phyloP scores from a whole-genome alignment of 2,888 invertebrate genomes.

The Meta bourneti region DNA sequence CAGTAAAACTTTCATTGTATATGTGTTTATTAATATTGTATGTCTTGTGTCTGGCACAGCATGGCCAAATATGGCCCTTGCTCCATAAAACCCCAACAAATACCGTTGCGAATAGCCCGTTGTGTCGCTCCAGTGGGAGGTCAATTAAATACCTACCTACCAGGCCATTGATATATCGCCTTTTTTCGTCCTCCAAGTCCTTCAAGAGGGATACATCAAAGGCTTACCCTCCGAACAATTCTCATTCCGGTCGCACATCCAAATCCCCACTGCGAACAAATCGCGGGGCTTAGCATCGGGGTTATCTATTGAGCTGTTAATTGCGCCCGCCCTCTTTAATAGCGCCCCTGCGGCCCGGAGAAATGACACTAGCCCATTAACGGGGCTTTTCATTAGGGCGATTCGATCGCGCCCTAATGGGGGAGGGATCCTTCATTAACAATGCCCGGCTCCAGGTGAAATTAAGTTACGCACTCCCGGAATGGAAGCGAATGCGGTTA shows the following conservation, averaged over 20 bases:
- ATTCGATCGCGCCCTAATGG: constrained; percentile 1
- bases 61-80: no score
- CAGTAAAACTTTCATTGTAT: no score
- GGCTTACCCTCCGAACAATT: background rate
- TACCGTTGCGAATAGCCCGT: no score
- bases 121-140: no score
- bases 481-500: background rate
- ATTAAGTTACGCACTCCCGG: background rate
- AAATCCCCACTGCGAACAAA: constrained; percentile 1
- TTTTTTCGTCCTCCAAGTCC: no score
- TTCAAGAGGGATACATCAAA: no score
- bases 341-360: constrained; percentile 36
- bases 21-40: no score
- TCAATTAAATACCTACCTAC: no score
- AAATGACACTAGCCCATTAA: constrained; percentile 38
- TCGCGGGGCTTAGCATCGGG: constrained; percentile 25
- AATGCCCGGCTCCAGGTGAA: background rate
- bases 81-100: no score
- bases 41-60: no score
- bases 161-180: no score
- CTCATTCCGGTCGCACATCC: background rate
- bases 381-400: background rate
- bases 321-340: constrained; percentile 41
- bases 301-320: constrained; percentile 48
- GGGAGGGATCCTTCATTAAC: constrained; percentile 24